Evolutionary conservation across 2,797 vertebrate genomes (phyloP).

Genomic region (Echiichthys vipera): DNA sequence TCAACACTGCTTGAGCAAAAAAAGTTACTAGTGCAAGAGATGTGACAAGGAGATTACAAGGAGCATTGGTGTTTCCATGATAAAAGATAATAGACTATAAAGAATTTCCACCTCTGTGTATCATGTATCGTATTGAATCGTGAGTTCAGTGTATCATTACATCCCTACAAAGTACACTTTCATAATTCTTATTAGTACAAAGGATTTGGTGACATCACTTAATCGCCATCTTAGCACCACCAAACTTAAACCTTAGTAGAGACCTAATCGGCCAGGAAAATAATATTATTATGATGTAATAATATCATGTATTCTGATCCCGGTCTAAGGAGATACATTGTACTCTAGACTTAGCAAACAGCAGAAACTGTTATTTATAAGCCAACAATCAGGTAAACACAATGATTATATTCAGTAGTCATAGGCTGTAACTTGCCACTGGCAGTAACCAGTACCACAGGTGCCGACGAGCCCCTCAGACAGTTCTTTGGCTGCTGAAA

Average conservation of each 20-base stretch:
- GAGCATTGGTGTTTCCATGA: too few relatives aligned
- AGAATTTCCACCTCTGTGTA: too few relatives aligned
- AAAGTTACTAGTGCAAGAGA: too few relatives aligned
- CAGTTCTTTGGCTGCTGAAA: constrained; percentile 39
- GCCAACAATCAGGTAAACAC: not conserved
- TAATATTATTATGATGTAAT: not conserved
- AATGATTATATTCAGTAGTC: constrained; percentile 13
- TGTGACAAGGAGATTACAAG: too few relatives aligned
- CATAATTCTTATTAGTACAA: not conserved
- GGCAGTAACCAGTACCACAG: not conserved
- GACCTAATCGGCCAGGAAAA: not conserved
- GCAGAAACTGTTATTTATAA: not conserved
- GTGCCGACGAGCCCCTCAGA: constrained; percentile 41
- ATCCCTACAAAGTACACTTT: too few relatives aligned
- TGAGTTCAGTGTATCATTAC: too few relatives aligned
- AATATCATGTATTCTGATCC: not conserved
- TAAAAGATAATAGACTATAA: too few relatives aligned
- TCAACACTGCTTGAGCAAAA: too few relatives aligned
- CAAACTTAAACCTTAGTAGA: not conserved
- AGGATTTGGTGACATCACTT: not conserved
- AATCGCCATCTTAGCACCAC: not conserved
- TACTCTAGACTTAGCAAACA: not conserved
- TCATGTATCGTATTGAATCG: too few relatives aligned
- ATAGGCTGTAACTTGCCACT: constrained; percentile 12
- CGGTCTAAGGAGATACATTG: not conserved